A percentile compares a stretch with the other conserved stretches of the same genome.
These are phyloP conservation scores for Augiades crinisus DNA, from an alignment of 2,888 invertebrate genomes.

Conservation along the genomic window DNA sequence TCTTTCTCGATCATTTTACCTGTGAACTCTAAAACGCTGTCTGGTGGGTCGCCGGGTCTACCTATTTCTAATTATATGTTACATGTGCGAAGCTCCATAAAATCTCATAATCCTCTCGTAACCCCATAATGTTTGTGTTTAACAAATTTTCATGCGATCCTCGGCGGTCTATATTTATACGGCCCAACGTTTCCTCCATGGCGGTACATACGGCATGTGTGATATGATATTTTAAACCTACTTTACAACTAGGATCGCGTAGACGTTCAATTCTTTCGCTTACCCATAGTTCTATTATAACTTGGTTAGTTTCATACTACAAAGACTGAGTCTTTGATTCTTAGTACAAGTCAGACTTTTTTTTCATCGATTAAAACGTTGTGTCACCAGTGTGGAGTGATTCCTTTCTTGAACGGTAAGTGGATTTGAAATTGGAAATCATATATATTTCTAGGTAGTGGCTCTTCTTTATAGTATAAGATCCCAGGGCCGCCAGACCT, in stretches of 20 bases:
- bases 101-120: not conserved
- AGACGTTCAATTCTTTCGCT: slow-evolving; percentile 33
- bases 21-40: too few relatives aligned
- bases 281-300: slow-evolving; percentile 30
- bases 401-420: not conserved
- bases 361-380: not conserved
- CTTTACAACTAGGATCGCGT: slow-evolving; percentile 37
- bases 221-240: slow-evolving; percentile 41
- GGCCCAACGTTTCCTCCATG: slow-evolving; percentile 31
- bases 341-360: too few relatives aligned
- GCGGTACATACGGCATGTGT: slow-evolving; percentile 28
- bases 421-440: not conserved
- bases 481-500: too few relatives aligned
- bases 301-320: slow-evolving; percentile 11
- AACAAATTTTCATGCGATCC: slow-evolving; percentile 33
- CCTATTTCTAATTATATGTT: not conserved
- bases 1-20: too few relatives aligned
- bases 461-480: too few relatives aligned
- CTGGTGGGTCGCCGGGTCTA: too few relatives aligned
- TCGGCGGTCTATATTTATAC: slow-evolving; percentile 36
- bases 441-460: too few relatives aligned
- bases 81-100: not conserved
- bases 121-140: slow-evolving; percentile 34
- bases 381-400: not conserved
- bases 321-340: not conserved